A percentile compares a stretch with the other conserved stretches of the same genome.
Conservation (phyloP, 2,113 vertebrate genomes). For the Pluvianellus socialis region DNA sequence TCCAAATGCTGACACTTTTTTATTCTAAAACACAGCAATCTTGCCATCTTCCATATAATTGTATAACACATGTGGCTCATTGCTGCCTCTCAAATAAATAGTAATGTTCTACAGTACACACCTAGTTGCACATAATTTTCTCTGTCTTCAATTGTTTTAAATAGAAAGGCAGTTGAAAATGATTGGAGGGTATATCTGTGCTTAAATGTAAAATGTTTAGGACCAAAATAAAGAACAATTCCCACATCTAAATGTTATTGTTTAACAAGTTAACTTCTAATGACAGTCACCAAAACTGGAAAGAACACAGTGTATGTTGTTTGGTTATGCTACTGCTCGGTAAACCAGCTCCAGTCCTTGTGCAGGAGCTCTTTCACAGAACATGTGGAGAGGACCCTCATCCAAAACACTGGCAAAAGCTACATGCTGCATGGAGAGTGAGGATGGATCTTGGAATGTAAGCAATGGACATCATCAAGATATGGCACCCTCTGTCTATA, state of each 20-base stretch:
- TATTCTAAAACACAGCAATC: not conserved
- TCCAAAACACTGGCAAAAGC: not conserved
- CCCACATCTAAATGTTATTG: not conserved
- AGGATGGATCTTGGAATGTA: not conserved
- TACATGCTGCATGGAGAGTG: rapidly evolving
- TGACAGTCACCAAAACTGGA: not conserved
- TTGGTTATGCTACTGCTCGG: not conserved
- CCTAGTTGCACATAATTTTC: not conserved
- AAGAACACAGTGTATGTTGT: not conserved
- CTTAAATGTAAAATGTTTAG: not conserved
- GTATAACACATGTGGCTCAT: not conserved
- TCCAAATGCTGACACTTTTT: not conserved
- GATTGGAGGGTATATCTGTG: not conserved
- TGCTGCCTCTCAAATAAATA: not conserved
- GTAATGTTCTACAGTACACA: not conserved
- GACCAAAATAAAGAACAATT: not conserved
- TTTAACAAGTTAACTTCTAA: not conserved
- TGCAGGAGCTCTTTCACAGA: not conserved
- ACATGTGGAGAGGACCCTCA: not conserved
- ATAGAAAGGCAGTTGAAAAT: not conserved
- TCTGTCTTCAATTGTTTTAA: not conserved
- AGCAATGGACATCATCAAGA: not conserved
- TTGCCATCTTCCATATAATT: conserved; percentile 17
- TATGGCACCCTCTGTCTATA: not conserved
- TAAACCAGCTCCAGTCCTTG: not conserved